Evolutionary conservation across 37 sponge, comb jelly and placozoan species (phyloP), one percentile per base, ranked within the genome.

Genomic region (Axinella damicornis): DNA sequence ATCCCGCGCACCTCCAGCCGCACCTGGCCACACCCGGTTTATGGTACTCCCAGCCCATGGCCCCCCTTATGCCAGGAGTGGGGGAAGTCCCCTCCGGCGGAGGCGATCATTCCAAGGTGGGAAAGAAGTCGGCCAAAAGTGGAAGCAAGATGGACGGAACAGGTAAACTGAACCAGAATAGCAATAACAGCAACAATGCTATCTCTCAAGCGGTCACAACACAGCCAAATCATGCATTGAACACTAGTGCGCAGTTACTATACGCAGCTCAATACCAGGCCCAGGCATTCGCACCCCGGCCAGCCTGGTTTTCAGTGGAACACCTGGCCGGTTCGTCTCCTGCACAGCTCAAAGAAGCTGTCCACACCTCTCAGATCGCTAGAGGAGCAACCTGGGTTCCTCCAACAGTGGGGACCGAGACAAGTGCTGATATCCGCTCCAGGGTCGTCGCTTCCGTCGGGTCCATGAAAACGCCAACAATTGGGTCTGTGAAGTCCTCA

Each of bases 31-130:
- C 74, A 0, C 76, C 53, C 18, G 88, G 88, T 0, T 24, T 80
- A 5, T 80, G 81, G 81, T 80, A 80, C 28, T 37, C 75, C 9
- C 75, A 54, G 0, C 68, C 36, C 2, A n/a, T 59, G 52, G 75
- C 71, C 13, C 88, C 84, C 39, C 66, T 74, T 25, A 58, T 79
- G 66, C 81, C 69, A 27, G 79, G 86, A 32, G 20, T 64, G 5
- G 85, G 57, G 24, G 69, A 72, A 25, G 72, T 79, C 70, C 57
- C 32, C 31, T 30, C 31, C 20, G 37, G 52, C 56, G 32, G 55
- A 55, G 57, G 28, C 11, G 59, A 33, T 18, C 65, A 62, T 28
- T 55, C 39, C 52, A 62, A 62, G 24, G n/a, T 22, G 35, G 75
- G 67, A 1, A 85, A 76, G 69, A 77, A 85, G 57, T 35, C 53